Evolutionary conservation across 2,797 vertebrate species (phyloP).

Genomic region (Chloroceryle inda): DNA sequence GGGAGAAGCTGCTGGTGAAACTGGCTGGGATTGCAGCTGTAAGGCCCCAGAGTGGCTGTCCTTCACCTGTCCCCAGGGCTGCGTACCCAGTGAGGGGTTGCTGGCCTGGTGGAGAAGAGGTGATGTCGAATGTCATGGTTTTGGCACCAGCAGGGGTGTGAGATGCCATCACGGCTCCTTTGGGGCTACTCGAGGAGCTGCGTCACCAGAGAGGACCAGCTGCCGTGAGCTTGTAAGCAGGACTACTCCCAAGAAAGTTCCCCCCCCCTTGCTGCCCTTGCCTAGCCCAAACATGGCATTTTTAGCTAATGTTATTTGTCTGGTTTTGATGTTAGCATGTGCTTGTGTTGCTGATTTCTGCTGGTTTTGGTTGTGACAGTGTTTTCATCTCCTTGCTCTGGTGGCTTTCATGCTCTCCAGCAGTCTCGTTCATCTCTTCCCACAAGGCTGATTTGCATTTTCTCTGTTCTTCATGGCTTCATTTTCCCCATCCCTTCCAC

Average conservation of each 20-base stretch:
- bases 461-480: neutral
- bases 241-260: neutral
- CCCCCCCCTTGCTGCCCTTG: neutral
- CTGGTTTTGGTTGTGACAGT: neutral
- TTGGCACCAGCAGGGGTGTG: neutral
- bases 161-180: neutral
- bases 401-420: neutral
- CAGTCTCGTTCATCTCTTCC: neutral
- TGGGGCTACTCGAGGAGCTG: neutral
- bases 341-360: accelerated
- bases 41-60: neutral
- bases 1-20: neutral
- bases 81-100: accelerated
- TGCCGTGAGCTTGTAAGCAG: neutral
- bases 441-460: accelerated
- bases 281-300: neutral
- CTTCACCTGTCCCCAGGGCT: accelerated
- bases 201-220: accelerated
- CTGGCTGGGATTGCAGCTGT: neutral
- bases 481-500: neutral
- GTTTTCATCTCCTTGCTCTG: neutral
- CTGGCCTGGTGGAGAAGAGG: neutral
- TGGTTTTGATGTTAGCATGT: neutral
- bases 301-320: neutral
- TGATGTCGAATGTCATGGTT: neutral